Percentiles rank a stretch among this genome's conserved stretches.
These are phyloP conservation scores for Drosophila hamatofila DNA, from an alignment of 2,888 invertebrate genomes.

Conservation along the genomic window DNA sequence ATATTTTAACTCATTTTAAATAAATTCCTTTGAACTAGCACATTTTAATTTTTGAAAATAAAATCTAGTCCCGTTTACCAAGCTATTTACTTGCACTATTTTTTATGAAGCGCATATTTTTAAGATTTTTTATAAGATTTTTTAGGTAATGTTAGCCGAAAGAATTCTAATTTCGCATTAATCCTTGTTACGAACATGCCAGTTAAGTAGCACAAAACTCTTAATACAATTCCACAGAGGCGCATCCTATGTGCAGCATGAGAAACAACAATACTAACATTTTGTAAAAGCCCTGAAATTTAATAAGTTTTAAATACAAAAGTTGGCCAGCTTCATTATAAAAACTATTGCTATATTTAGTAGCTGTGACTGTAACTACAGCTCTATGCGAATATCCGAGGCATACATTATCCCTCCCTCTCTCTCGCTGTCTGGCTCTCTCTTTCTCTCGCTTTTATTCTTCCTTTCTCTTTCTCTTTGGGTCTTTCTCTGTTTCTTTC, in stretches of 20 bases:
- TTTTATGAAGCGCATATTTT: no score
- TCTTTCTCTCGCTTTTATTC: neutral
- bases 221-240: neutral
- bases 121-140: no score
- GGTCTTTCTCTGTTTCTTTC: neutral
- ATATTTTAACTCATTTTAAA: neutral
- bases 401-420: slow-evolving; percentile 4
- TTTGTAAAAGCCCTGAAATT: slow-evolving; percentile 60
- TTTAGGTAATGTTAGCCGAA: neutral
- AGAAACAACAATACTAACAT: slow-evolving; percentile 14
- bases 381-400: slow-evolving; percentile 10
- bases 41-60: neutral
- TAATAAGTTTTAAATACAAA: slow-evolving; percentile 74
- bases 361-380: slow-evolving; percentile 31
- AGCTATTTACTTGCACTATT: neutral
- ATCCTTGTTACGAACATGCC: slow-evolving; percentile 9
- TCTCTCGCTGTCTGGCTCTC: neutral
- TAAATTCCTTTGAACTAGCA: neutral
- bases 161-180: slow-evolving; percentile 11
- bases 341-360: slow-evolving; percentile 35
- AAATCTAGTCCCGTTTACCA: neutral
- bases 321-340: slow-evolving; percentile 69
- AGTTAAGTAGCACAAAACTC: neutral
- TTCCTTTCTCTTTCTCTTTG: neutral
- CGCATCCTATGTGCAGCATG: neutral